Evolutionary conservation across 2,113 vertebrate genomes (phyloP), one percentile per base, ranked within the genome.

Genomic region (Scartelaos histophorus): DNA sequence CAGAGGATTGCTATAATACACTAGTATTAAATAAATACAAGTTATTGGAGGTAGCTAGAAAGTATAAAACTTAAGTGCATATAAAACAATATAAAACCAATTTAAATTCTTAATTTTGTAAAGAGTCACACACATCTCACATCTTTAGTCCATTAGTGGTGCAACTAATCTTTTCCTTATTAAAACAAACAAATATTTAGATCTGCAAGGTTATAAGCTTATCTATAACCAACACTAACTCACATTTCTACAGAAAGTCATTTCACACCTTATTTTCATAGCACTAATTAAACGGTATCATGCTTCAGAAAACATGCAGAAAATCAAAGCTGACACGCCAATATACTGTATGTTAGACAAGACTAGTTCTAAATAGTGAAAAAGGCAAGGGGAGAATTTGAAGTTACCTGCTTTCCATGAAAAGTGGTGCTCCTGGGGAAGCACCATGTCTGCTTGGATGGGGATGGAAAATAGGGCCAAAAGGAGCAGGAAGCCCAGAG

Each of bases 391-490:
- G 17, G 13, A 24, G 21, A 49, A 35, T 21, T 4, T 0, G 54
- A 65, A 80, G 73, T 91, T 96, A 99, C 97, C 97, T 94, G 95
- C 91, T 95, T 95, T 98, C 97, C 97, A 99, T 53, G 94, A 89
- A 90, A 97, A 99, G 29, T 94, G 95, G 69, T 93, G 92, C 72
- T 95, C 93, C 85, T 92, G 95, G 53, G 90, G 91, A 85, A 92
- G 91, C 80, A 94, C 92, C 69, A 94, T 82, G 90, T 96, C 94
- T 74, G 94, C 91, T 62, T 71, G 87, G 80, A 91, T 90, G 72
- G 94, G 93, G 56, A 93, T 83, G 75, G 94, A 84, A 67, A 95
- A 80, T 66, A 97, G 87, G 83, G 88, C 93, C 88, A 96, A 71
- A 16, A 91, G 74, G 73, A 95, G 80, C 80, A 95, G 73, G 73